Percentiles rank a stretch among this genome's conserved stretches.
Conservation (phyloP, 2,888 invertebrate species). For the Lepidochrysops patricia region DNA sequence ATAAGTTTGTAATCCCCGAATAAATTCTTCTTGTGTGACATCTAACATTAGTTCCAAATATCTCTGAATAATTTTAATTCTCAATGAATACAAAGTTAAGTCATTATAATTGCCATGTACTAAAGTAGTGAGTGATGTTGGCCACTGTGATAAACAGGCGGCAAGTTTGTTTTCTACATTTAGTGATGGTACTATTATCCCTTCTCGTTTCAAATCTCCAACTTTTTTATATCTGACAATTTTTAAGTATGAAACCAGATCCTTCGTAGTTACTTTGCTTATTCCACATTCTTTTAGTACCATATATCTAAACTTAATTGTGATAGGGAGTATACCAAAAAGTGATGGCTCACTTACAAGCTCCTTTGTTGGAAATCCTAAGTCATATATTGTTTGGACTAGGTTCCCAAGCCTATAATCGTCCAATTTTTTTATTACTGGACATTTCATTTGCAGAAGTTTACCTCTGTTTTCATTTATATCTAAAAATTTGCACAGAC, state of each 20-base stretch:
- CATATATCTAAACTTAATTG: constrained; percentile 47
- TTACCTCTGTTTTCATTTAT: constrained; percentile 44
- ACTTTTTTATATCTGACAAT: constrained; percentile 49
- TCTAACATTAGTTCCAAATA: constrained; percentile 59
- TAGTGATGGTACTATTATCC: constrained; percentile 34
- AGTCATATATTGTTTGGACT: constrained; percentile 37
- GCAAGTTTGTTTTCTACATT: constrained; percentile 62
- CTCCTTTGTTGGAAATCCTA: constrained; percentile 41
- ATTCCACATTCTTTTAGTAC: constrained; percentile 63
- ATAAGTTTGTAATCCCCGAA: constrained; percentile 52
- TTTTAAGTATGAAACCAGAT: constrained; percentile 43
- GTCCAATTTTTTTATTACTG: constrained; percentile 43
- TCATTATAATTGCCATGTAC: constrained; percentile 47
- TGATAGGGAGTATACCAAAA: constrained; percentile 51
- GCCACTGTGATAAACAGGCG: constrained; percentile 61
- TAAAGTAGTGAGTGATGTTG: constrained; percentile 58
- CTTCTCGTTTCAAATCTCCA: constrained; percentile 40
- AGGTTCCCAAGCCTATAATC: constrained; percentile 35
- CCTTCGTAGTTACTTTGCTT: constrained; percentile 32
- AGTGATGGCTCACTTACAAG: constrained; percentile 45
- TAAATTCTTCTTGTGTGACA: constrained; percentile 50
- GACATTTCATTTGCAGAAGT: constrained; percentile 48
- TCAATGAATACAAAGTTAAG: constrained; percentile 40
- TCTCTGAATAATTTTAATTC: constrained; percentile 59
- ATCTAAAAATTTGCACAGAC: constrained; percentile 43